Base-by-base conservation (phyloP, 1,140 invertebrate genomes). In the Drosophila bifasciata region DNA sequence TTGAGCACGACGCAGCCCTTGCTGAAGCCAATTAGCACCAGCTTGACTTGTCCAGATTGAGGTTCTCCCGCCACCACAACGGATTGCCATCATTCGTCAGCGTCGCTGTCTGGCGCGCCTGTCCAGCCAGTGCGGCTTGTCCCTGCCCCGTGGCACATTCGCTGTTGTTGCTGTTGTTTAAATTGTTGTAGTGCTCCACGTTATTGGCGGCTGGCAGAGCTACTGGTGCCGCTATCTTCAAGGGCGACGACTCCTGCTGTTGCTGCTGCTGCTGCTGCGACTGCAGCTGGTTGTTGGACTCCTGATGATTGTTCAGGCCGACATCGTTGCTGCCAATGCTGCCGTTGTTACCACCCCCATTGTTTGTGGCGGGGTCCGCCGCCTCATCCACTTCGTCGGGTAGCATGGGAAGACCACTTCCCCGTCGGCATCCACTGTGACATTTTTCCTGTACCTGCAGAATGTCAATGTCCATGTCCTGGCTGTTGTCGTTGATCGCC, bases 1-100 rank as follows among this genome's bases (percentile, higher is more conserved):
- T 98, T 98, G 57, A 98, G 93, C 55, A 98, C 97, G 44, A 97
- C 96, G 92, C 96, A 97, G 41, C 97, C 97, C 93, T 98, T 98
- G 91, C 97, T 98, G 91, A 98, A 98, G 1, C 96, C 97, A 69
- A 97, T 93, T 57, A 97, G 89, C 48, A 92, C 93, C 59, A 96
- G 90, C 53, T 93, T 92, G 17, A 89, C 69, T 92, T 90, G 59
- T 93, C 92, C 39, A 94, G 80, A 83, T 92, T 88, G n/a, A 92
- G 72, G 74, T 92, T 91, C 52, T 93, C 91, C 19, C 89, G 75
- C 92, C 92, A 93, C 92, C 92, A 93, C 19, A 92, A 51, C 1
- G 89, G 91, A 90, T 91, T 91, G 46, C 69, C 79, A 8, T 91
- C 80, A 25, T 55, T 52, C 25, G 52, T 68, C 21, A 73, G 21